Conservation (phyloP, 2,113 vertebrate genomes). For the Nesogale talazaci region DNA sequence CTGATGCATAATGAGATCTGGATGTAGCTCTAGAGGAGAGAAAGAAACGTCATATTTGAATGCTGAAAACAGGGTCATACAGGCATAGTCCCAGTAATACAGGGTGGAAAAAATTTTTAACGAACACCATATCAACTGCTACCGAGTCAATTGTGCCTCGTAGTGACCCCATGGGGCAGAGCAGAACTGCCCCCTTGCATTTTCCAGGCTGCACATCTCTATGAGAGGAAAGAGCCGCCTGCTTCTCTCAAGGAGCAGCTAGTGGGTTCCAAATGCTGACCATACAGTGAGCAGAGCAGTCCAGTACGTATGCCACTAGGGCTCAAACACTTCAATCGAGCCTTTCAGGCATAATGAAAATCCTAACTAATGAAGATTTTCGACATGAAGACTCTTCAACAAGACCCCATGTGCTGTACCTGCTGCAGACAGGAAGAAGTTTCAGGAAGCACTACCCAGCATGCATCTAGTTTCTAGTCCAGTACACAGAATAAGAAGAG, state of each 20-base stretch:
- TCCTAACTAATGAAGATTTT: constrained; percentile 15
- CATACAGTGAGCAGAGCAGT: no score
- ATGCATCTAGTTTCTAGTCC: neutral
- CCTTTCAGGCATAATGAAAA: constrained; percentile 5
- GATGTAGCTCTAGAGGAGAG: constrained; percentile 82
- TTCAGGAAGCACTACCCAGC: constrained; percentile 30
- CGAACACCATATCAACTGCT: neutral
- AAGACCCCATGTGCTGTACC: neutral
- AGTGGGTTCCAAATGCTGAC: no score
- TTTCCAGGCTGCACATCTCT: no score
- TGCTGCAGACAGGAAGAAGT: neutral
- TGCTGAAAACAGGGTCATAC: constrained; percentile 62
- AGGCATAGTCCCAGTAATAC: constrained; percentile 42
- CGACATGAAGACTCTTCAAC: neutral
- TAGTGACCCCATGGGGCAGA: no score
- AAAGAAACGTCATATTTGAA: constrained; percentile 67
- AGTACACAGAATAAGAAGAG: neutral
- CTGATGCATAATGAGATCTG: constrained; percentile 87
- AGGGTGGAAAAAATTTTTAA: constrained; percentile 12
- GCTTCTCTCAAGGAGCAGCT: no score
- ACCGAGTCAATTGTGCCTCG: no score
- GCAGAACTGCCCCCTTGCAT: no score
- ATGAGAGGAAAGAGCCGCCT: no score
- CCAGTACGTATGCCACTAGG: no score
- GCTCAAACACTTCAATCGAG: neutral